These are phyloP conservation scores for Vidua chalybeata DNA, from an alignment of 2,113 vertebrate genomes.

Conservation along the genomic window DNA sequence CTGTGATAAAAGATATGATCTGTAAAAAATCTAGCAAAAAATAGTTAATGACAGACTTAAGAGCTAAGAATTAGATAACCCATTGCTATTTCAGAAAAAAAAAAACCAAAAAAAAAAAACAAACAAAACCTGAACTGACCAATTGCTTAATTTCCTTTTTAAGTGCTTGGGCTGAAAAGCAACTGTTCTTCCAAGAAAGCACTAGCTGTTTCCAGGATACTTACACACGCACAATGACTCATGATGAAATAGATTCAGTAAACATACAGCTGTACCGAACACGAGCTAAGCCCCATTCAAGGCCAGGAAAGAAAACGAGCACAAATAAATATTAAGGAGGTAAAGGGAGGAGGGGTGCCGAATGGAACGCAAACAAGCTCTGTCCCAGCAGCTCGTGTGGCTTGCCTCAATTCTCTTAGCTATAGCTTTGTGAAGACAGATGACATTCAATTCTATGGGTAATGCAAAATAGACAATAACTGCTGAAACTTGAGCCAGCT, in stretches of 20 bases:
- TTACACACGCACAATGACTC: slow-evolving; percentile 88
- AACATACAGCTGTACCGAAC: slow-evolving; percentile 89
- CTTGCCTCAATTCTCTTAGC: slow-evolving; percentile 80
- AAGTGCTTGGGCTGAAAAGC: slow-evolving; percentile 84
- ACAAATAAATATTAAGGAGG: slow-evolving; percentile 92
- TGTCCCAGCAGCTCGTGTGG: slow-evolving; percentile 77
- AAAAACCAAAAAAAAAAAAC: slow-evolving; percentile 70
- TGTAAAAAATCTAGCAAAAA: slow-evolving; percentile 77
- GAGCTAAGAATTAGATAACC: slow-evolving; percentile 76
- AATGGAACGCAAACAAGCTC: slow-evolving; percentile 78
- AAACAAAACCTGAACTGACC: slow-evolving; percentile 72
- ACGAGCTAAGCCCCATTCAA: slow-evolving; percentile 87
- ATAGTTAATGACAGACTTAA: slow-evolving; percentile 76
- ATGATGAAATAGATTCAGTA: slow-evolving; percentile 88
- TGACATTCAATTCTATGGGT: slow-evolving; percentile 87
- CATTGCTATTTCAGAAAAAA: slow-evolving; percentile 72
- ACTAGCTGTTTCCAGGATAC: slow-evolving; percentile 88
- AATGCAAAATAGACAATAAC: slow-evolving; percentile 89
- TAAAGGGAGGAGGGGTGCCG: slow-evolving; percentile 69
- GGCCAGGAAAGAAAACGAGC: slow-evolving; percentile 89
- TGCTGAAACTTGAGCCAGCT: slow-evolving; percentile 94
- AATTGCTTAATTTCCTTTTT: slow-evolving; percentile 85
- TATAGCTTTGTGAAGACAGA: slow-evolving; percentile 89
- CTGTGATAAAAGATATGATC: slow-evolving; percentile 69
- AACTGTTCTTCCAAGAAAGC: slow-evolving; percentile 88